phyloP scores from a whole-genome alignment of 2,888 invertebrate genomes.

The Dolichopus griseipennis region DNA sequence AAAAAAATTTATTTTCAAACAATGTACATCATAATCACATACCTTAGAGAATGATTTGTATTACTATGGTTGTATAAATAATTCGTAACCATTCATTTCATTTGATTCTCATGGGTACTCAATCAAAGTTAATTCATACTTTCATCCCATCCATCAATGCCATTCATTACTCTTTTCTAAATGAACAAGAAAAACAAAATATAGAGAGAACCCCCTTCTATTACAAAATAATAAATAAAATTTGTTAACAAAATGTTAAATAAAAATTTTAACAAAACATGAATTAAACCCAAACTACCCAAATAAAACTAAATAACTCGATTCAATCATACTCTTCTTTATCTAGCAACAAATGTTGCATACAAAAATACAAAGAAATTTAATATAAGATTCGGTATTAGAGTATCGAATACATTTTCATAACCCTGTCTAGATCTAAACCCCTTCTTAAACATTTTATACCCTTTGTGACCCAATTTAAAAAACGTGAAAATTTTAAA shows the following conservation, averaged over 20 bases:
- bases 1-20: no score
- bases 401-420: no score
- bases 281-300: neutral
- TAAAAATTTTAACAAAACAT: neutral
- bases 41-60: neutral
- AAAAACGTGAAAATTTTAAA: no score
- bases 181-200: no score
- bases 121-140: constrained; percentile 4
- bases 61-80: neutral
- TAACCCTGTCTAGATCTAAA: no score
- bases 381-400: no score
- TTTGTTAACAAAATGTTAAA: neutral
- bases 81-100: constrained; percentile 1
- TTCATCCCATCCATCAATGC: constrained; percentile 1
- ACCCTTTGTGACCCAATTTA: no score
- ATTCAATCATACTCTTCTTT: neutral
- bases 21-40: constrained; percentile 1
- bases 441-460: no score
- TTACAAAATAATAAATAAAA: neutral
- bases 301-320: neutral
- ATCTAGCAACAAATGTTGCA: neutral
- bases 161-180: neutral
- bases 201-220: neutral
- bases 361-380: no score
- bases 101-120: neutral